Percentiles rank a stretch among this genome's conserved stretches.
phyloP scores from a whole-genome alignment of 2,888 invertebrate species.

The Thymelicus lineola region DNA sequence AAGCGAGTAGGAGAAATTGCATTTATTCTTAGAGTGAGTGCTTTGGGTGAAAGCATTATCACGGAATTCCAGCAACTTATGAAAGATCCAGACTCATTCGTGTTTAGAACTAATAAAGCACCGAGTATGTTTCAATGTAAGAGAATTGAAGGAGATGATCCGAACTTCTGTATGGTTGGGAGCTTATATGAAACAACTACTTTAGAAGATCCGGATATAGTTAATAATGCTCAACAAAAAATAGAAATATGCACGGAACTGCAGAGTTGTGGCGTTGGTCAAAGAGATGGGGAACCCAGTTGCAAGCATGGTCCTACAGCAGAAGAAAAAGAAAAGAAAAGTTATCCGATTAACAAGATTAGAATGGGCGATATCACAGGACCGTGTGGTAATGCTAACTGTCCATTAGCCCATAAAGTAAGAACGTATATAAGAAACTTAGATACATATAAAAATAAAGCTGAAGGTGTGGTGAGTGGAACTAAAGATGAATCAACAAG shows the following conservation, averaged over 20 bases:
- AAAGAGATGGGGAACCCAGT: conserved; percentile 46
- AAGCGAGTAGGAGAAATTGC: conserved; percentile 70
- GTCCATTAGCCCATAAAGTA: conserved; percentile 74
- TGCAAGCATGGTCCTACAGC: conserved; percentile 51
- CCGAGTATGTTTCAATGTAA: conserved; percentile 76
- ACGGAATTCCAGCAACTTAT: conserved; percentile 77
- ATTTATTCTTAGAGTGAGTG: conserved; percentile 77
- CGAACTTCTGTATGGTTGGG: conserved; percentile 76
- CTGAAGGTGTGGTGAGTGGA: conserved; percentile 51
- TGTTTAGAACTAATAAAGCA: conserved; percentile 75
- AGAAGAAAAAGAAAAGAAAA: conserved; percentile 53
- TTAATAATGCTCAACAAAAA: conserved; percentile 57
- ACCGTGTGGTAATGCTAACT: conserved; percentile 76
- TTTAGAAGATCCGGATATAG: conserved; percentile 70
- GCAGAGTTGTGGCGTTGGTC: conserved; percentile 63
- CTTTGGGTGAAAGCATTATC: conserved; percentile 76
- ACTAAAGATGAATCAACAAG: conserved; percentile 52
- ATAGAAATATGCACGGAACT: conserved; percentile 75
- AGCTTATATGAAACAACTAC: conserved; percentile 75
- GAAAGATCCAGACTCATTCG: conserved; percentile 70
- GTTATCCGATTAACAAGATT: conserved; percentile 68
- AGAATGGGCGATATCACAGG: conserved; percentile 79
- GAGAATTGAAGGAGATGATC: conserved; percentile 71
- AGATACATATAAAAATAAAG: conserved; percentile 65
- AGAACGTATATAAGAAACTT: conserved; percentile 70